phyloP scores from a whole-genome alignment of 2,113 vertebrate genomes.

The pig (Sus scrofa) region DNA sequence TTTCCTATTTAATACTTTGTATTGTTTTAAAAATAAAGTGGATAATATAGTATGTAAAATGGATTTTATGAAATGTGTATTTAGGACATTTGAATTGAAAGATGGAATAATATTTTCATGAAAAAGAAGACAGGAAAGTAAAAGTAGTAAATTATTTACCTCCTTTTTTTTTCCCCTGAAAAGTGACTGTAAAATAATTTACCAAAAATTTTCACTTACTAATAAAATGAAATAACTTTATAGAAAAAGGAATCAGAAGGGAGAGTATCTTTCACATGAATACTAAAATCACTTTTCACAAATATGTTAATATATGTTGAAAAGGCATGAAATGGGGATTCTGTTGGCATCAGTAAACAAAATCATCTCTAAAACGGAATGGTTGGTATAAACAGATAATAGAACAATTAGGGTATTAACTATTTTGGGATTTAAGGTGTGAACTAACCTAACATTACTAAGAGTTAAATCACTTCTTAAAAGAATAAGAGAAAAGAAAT shows the following conservation, averaged over 20 bases:
- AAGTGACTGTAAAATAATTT: conserved; percentile 27
- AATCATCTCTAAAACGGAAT: conserved; percentile 59
- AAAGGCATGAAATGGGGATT: conserved; percentile 20
- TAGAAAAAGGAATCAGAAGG: not conserved
- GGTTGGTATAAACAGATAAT: conserved; percentile 52
- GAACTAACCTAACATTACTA: conserved; percentile 30
- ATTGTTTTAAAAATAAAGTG: conserved; percentile 11
- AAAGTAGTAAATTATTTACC: not conserved
- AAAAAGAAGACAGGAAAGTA: not conserved
- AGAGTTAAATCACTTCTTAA: conserved; percentile 60
- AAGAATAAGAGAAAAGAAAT: conserved; percentile 51
- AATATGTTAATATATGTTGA: not conserved
- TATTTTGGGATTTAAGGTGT: conserved; percentile 20
- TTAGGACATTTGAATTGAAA: conserved; percentile 11
- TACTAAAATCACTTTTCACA: conserved; percentile 1
- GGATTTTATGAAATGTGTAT: not conserved
- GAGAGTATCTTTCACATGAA: conserved; percentile 26
- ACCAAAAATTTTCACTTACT: conserved; percentile 17
- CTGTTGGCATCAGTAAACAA: conserved; percentile 33
- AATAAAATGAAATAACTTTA: conserved; percentile 54
- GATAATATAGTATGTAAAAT: not conserved
- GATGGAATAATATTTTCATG: conserved; percentile 39
- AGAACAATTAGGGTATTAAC: not conserved
- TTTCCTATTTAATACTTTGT: conserved; percentile 5
- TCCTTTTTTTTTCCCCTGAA: not conserved